A percentile compares a stretch with the other conserved stretches of the same genome.
Evolutionary conservation across 2,888 invertebrate genomes (phyloP).

Genomic region (Amorpha juglandis): DNA sequence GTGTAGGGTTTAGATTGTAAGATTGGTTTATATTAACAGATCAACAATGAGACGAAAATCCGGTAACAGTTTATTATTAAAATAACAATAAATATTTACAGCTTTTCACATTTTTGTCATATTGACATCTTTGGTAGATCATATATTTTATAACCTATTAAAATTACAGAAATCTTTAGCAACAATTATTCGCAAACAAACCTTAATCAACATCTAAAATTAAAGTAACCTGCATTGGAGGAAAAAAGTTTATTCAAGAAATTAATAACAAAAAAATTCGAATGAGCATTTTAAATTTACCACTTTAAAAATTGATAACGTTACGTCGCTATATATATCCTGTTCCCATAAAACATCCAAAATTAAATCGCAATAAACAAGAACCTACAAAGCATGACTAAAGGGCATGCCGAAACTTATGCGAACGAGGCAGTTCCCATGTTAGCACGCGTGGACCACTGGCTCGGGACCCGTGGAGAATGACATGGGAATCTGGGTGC

Average conservation of each 20-base stretch:
- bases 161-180: no score
- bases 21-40: not conserved
- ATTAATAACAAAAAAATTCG: no score
- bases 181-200: no score
- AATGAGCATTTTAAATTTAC: no score
- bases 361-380: constrained; percentile 17
- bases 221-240: no score
- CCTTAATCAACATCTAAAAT: no score
- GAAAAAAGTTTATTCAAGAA: no score
- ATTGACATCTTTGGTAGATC: no score
- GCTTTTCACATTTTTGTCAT: no score
- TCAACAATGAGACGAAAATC: not conserved
- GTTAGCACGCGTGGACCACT: constrained; percentile 51
- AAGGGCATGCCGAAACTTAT: constrained; percentile 61
- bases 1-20: not conserved
- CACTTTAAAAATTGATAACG: not conserved
- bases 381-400: constrained; percentile 48
- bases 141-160: no score
- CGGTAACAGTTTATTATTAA: no score
- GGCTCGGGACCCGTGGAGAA: constrained; percentile 57
- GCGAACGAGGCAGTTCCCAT: constrained; percentile 74
- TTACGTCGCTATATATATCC: not conserved
- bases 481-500: constrained; percentile 59
- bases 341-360: not conserved
- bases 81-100: no score